phyloP scores from a whole-genome alignment of 92 coral and sea anemone genomes.

The Metridium senile region DNA sequence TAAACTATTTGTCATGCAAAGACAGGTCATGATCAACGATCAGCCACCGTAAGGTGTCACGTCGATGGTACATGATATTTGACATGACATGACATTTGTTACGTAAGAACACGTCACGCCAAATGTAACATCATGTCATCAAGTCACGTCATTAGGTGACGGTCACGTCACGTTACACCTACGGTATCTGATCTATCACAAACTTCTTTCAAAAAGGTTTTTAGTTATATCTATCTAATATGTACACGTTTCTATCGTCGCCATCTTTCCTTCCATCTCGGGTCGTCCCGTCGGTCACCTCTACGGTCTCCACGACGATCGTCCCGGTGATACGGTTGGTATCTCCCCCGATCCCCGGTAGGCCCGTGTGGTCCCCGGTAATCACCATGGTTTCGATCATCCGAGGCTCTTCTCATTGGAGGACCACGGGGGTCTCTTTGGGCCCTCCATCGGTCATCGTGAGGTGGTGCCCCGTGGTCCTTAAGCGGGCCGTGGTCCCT shows the following conservation, averaged over 20 bases:
- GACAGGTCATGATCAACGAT: too few species aligned
- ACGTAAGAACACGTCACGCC: not conserved
- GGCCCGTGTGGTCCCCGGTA: conserved; percentile 37
- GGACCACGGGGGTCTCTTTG: conserved; percentile 37
- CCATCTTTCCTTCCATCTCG: conserved; percentile 64
- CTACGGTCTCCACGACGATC: conserved; percentile 51
- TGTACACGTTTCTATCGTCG: conserved; percentile 22
- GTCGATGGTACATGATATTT: not conserved
- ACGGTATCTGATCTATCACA: not conserved
- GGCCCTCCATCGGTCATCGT: conserved; percentile 38
- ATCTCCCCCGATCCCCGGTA: conserved; percentile 44
- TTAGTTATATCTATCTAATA: not conserved
- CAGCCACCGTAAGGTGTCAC: too few species aligned
- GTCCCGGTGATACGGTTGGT: conserved; percentile 48
- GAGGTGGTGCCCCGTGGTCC: conserved; percentile 4
- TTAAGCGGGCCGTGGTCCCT: conserved; percentile 1
- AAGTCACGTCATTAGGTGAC: too few species aligned
- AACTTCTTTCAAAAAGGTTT: not conserved
- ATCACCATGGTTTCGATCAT: conserved; percentile 38
- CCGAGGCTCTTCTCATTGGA: conserved; percentile 17
- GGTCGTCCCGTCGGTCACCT: conserved; percentile 38
- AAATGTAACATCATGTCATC: not conserved
- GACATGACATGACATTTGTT: not conserved
- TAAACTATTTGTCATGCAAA: too few species aligned
- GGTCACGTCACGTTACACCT: not conserved